Percentiles rank a stretch among this genome's conserved stretches.
Evolutionary conservation across 1,140 invertebrate genomes (phyloP).

Genomic region (Aphelinus atriplicis): DNA sequence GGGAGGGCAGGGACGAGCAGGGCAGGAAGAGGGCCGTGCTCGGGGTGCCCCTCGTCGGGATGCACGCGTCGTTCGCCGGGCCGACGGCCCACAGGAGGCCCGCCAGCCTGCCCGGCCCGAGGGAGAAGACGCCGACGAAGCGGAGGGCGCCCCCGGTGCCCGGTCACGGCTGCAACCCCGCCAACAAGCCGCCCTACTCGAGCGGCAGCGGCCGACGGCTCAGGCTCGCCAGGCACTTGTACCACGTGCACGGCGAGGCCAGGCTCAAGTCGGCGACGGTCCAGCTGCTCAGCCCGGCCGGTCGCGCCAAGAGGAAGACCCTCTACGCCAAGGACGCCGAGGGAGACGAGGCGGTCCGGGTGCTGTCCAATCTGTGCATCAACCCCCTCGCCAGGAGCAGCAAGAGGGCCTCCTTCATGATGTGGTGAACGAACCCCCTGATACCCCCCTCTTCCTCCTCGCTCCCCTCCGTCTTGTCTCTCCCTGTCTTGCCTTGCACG

Average conservation of each 20-base stretch:
- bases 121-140: slow-evolving; percentile 25
- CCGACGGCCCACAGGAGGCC: too few relatives aligned
- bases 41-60: slow-evolving; percentile 60
- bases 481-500: too few relatives aligned
- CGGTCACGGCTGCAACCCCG: too few relatives aligned
- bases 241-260: not conserved
- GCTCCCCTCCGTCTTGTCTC: too few relatives aligned
- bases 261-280: not conserved
- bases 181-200: slow-evolving; percentile 12
- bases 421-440: slow-evolving; percentile 52
- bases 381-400: slow-evolving; percentile 58
- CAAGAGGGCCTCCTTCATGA: slow-evolving; percentile 58
- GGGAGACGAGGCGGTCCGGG: slow-evolving; percentile 57
- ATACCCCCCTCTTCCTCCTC: too few relatives aligned
- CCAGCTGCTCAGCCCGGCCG: not conserved
- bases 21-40: slow-evolving; percentile 5
- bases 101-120: too few relatives aligned
- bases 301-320: slow-evolving; percentile 51
- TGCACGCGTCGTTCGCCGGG: slow-evolving; percentile 45
- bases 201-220: not conserved
- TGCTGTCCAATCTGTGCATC: slow-evolving; percentile 57
- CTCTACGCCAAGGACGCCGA: slow-evolving; percentile 60
- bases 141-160: slow-evolving; percentile 34
- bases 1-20: not conserved
- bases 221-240: not conserved